Percentiles rank a stretch among this genome's conserved stretches.
Conservation (phyloP, 2,888 invertebrate species). For the Sycophila texana region DNA sequence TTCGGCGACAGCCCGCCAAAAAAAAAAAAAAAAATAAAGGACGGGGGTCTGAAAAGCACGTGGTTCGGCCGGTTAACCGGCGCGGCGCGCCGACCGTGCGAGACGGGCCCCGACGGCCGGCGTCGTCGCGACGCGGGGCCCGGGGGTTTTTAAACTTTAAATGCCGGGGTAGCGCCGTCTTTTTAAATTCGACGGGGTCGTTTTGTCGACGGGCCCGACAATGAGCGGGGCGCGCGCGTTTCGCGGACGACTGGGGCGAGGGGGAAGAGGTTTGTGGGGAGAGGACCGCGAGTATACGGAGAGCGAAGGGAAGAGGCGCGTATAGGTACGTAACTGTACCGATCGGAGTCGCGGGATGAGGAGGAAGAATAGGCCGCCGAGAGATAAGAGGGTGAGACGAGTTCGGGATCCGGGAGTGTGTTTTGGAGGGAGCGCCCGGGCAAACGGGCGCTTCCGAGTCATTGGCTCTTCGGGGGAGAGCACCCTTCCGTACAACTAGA, state of each 20-base stretch:
- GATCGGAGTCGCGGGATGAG: not conserved
- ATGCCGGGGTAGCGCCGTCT: slow-evolving; percentile 60
- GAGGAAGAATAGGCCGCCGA: slow-evolving; percentile 27
- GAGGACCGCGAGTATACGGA: too few species aligned
- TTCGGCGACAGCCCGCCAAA: not conserved
- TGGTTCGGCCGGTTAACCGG: slow-evolving; percentile 50
- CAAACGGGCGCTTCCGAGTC: slow-evolving; percentile 39
- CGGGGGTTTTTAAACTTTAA: slow-evolving; percentile 67
- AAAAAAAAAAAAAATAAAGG: too few species aligned
- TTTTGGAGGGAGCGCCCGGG: slow-evolving; percentile 3
- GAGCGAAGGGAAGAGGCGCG: too few species aligned
- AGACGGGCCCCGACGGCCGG: not conserved
- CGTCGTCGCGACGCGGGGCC: slow-evolving; percentile 10
- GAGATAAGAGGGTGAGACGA: slow-evolving; percentile 37
- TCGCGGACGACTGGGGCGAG: too few species aligned
- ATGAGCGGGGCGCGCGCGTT: slow-evolving; percentile 22
- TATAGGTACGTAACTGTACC: too few species aligned
- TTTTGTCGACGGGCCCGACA: not conserved
- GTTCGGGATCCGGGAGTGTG: slow-evolving; percentile 25
- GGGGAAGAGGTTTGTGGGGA: too few species aligned
- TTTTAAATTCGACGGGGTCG: slow-evolving; percentile 53
- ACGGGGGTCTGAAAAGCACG: slow-evolving; percentile 33
- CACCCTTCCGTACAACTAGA: too few species aligned
- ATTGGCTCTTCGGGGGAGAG: not conserved
- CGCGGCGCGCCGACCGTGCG: not conserved